These are phyloP conservation scores for Microcebus lehilahytsara DNA, from an alignment of 2,113 vertebrate species.

Conservation along the genomic window DNA sequence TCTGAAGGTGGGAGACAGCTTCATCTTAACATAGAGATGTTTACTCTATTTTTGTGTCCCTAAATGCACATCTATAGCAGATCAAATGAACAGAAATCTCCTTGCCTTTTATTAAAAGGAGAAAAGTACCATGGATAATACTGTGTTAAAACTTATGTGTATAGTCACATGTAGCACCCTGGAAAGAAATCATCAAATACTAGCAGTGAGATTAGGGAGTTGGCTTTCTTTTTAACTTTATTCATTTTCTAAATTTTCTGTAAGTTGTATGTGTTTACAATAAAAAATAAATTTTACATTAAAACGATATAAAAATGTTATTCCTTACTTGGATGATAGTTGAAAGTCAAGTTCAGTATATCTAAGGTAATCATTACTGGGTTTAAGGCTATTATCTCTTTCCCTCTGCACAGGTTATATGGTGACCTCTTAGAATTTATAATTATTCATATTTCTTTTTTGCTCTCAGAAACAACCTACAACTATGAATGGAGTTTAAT, in stretches of 20 bases:
- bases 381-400: not conserved
- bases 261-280: not conserved
- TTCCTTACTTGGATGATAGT: not conserved
- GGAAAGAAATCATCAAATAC: not conserved
- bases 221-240: not conserved
- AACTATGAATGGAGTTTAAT: constrained; percentile 87
- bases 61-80: not conserved
- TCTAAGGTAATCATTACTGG: not conserved
- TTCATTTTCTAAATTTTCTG: not conserved
- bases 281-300: not conserved
- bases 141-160: not conserved
- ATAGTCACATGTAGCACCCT: not conserved
- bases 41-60: not conserved
- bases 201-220: not conserved
- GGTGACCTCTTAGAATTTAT: not conserved
- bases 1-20: not conserved
- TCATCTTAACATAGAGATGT: not conserved
- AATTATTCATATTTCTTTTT: constrained; percentile 15
- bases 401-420: not conserved
- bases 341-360: not conserved
- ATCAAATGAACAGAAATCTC: not conserved
- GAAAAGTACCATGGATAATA: not conserved
- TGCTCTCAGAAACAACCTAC: constrained; percentile 82
- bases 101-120: not conserved
- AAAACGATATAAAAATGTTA: not conserved